Base-by-base conservation (phyloP, 2,888 invertebrate genomes). In the Drosophila peninsularis region DNA sequence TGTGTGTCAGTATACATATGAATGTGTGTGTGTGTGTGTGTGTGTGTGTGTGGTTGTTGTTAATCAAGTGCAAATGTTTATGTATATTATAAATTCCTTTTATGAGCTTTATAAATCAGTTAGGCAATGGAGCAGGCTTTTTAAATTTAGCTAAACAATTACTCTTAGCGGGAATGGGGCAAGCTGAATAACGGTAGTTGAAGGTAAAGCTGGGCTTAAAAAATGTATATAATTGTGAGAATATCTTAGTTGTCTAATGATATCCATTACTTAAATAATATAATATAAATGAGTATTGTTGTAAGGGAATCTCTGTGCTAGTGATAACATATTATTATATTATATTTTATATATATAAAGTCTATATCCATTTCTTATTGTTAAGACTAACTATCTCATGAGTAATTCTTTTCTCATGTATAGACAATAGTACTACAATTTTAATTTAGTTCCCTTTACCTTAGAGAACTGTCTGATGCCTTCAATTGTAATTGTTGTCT, bases 21-120 rank as follows among this genome's bases (percentile, higher is more conserved):
- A 14, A 24, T 44, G 3, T 24, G 9, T 9, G 5, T 14, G 24
- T n/a, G 11, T 39, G 17, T 39, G n/a, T 37, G 37, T 24, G n/a
- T 11, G 5, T 3, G 21, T 32, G 32, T 3, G 41, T n/a, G 21
- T 37, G 21, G 30, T 44, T 17, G 34, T 19, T 17, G 34, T 56
- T 56, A 61, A 61, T 61, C 57, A 50, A 36, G 53, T 24, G 37
- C 32, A 42, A n/a, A 7, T 17, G 44, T 7, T 62, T 62, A 47
- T 13, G 6, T 9, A 10, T 24, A 44, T n/a, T 19, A 62, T 27
- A 47, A 41, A 62, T 17, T 17, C 11, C 30, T 10, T 62, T 49
- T 41, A 56, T 45, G 44, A 24, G 17, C 24, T 11, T 5, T 36
- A 45, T 17, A 50, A 54, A 42, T 32, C 39, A 30, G 10, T 19